Base-by-base conservation (phyloP, 2,113 vertebrate species). In the Opisthocomus hoazin region DNA sequence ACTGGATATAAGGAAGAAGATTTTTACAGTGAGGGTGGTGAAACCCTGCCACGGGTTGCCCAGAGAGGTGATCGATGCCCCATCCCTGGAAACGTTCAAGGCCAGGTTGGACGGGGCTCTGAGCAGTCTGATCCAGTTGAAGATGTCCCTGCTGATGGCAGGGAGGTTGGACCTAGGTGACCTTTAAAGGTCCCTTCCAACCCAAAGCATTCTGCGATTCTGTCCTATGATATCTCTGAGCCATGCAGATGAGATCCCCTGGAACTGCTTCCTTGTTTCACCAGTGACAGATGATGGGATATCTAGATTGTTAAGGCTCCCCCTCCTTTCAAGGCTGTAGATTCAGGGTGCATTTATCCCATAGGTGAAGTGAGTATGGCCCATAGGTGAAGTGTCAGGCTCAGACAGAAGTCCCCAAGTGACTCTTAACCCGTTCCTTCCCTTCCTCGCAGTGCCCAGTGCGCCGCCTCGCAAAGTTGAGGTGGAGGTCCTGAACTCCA, bases 401-500 rank as follows among this genome's bases (percentile, higher is more conserved):
- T 70, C 65, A 9, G 10, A 0, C 4, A 8, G 53, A 15, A 9
- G 6, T 4, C 39, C n/a, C 22, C 27, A 1, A 9, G 32, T 89
- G 82, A 87, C 57, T 11, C 4, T 5, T 34, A 1, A 3, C 37
- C 73, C 17, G 41, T 7, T 7, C 24, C 32, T 51, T 77, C 30
- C 56, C 84, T 66, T 65, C 36, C 94, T 51, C n/a, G 16, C 96
- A 99, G 99, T 99, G 97, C 99, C 99, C 39, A 99, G 99, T 34
- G 99, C 99, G 68, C 99, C 99, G 5, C 99, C 99, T 27, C 98
- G 99, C 30, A 98, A 99, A 29, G 99, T 99, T 96, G 99, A 99
- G 97, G 99, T 99, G 95, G 99, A 99, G 96, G 99, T 99, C 60
- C 98, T 99, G 27, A 99, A 99, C 98, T 99, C 99, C 24, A 99